phyloP scores from a whole-genome alignment of 2,888 invertebrate genomes.

The Idaea biselata region DNA sequence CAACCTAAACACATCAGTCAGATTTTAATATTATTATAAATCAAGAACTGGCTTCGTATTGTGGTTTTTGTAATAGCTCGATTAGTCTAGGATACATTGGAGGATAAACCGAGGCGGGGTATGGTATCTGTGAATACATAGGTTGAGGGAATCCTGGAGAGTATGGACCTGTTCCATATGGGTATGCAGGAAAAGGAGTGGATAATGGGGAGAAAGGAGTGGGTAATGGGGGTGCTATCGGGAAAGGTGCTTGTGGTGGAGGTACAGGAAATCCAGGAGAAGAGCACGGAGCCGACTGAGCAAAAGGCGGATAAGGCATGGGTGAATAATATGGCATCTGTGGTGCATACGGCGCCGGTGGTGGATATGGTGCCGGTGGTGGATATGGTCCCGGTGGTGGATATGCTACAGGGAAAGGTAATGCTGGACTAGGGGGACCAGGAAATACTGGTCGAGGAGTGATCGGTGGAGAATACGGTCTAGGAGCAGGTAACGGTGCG shows the following conservation, averaged over 20 bases:
- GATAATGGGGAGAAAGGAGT: constrained; percentile 5
- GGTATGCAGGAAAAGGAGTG: constrained; percentile 7
- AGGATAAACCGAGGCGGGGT: neutral
- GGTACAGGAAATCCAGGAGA: constrained; percentile 10
- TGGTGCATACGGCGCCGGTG: constrained; percentile 15
- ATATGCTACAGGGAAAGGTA: constrained; percentile 11
- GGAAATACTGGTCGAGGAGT: constrained; percentile 25
- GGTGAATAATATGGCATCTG: constrained; percentile 16
- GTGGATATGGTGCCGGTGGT: constrained; percentile 19
- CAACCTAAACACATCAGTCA: neutral
- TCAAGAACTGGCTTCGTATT: constrained; percentile 13
- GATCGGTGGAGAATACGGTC: neutral
- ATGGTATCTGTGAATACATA: constrained; percentile 2
- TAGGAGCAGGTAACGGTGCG: constrained; percentile 22
- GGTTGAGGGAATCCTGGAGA: constrained; percentile 4
- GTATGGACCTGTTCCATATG: neutral
- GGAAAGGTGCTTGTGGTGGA: constrained; percentile 10
- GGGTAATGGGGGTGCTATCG: constrained; percentile 6
- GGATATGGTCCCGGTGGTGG: constrained; percentile 16
- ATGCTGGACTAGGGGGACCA: constrained; percentile 17
- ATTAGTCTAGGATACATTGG: constrained; percentile 15
- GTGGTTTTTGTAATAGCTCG: constrained; percentile 16
- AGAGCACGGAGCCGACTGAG: constrained; percentile 7
- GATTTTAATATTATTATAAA: constrained; percentile 17
- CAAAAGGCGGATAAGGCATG: constrained; percentile 12